Evolutionary conservation across 2,113 vertebrate species (phyloP).

Genomic region (Neolamprologus cancellatus): DNA sequence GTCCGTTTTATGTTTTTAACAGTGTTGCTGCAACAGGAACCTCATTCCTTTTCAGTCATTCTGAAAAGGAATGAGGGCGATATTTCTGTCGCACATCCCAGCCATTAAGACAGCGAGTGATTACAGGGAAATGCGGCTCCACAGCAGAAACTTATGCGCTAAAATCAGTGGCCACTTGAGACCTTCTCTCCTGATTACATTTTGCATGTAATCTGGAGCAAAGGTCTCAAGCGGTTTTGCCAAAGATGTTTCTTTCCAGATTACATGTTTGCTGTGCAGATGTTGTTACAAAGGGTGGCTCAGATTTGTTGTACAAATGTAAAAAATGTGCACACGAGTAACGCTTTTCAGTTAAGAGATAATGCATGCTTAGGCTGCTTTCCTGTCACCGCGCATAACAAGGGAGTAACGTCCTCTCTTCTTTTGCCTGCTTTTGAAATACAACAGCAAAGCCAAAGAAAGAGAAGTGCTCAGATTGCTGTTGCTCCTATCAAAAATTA

Average conservation of each 20-base stretch:
- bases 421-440: neutral
- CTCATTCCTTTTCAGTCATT: too few species aligned
- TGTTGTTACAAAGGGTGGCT: neutral
- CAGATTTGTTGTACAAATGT: neutral
- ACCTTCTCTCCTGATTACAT: neutral
- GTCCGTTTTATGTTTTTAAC: neutral
- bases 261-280: slow-evolving; percentile 2
- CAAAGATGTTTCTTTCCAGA: neutral
- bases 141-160: neutral
- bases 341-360: neutral
- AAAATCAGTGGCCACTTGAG: neutral
- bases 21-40: neutral
- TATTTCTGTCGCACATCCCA: neutral
- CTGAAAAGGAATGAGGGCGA: neutral
- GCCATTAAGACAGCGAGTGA: neutral
- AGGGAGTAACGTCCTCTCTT: neutral
- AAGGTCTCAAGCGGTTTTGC: neutral
- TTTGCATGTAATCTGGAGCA: neutral
- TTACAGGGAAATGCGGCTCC: neutral
- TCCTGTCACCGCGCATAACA: neutral
- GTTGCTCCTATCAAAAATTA: slow-evolving; percentile 41
- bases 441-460: neutral
- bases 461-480: slow-evolving; percentile 6
- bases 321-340: neutral
- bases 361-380: neutral